phyloP scores from a whole-genome alignment of 2,113 vertebrate genomes.

The Panurus biarmicus region DNA sequence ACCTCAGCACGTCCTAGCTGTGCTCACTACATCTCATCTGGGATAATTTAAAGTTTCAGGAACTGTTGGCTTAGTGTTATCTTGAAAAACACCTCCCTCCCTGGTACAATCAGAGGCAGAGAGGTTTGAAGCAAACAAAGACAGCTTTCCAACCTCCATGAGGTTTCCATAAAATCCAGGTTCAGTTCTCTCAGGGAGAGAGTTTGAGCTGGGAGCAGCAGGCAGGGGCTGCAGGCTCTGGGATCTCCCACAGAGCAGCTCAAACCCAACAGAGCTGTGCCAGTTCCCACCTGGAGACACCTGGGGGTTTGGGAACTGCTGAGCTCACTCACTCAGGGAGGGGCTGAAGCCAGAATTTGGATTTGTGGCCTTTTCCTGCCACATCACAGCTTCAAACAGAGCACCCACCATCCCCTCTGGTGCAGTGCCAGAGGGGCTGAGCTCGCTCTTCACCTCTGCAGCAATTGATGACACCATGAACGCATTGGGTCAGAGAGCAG shows the following conservation, averaged over 20 bases:
- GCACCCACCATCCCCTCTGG: fast-evolving
- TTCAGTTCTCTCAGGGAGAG: background rate
- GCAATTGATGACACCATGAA: background rate
- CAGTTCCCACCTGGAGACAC: background rate
- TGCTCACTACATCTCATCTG: background rate
- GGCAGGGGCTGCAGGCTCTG: background rate
- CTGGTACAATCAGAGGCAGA: background rate
- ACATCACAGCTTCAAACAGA: background rate
- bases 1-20: background rate
- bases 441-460: background rate
- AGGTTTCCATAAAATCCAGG: background rate
- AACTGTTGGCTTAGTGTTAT: conserved; percentile 6
- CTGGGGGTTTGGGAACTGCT: background rate
- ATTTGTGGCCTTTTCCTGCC: background rate
- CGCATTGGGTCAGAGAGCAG: background rate
- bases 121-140: conserved; percentile 3
- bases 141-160: background rate
- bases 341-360: background rate
- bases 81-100: background rate
- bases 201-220: background rate
- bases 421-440: background rate
- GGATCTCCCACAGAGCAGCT: background rate
- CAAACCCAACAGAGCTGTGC: background rate
- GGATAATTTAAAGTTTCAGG: conserved; percentile 10
- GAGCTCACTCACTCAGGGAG: background rate